phyloP scores from a whole-genome alignment of 2,113 vertebrate genomes.

The Tyto alba region DNA sequence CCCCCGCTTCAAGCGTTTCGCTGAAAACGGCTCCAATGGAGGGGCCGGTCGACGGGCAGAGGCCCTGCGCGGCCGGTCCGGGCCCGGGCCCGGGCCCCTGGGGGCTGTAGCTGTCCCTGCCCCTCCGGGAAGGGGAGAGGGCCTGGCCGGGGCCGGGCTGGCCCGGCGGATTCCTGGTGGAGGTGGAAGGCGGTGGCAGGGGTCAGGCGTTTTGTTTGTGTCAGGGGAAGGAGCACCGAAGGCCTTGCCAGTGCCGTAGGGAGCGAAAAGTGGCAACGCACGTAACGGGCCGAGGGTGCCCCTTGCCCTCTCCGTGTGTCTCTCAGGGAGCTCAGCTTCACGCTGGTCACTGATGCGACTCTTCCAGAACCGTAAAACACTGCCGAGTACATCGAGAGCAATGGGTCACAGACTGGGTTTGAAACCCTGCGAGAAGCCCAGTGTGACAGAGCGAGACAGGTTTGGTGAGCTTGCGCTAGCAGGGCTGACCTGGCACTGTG shows the following conservation, averaged over 20 bases:
- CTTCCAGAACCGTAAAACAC: neutral
- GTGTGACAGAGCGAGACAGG: accelerated
- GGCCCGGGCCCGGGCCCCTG: neutral
- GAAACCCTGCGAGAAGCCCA: neutral
- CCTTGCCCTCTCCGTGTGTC: neutral
- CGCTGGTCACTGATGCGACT: accelerated
- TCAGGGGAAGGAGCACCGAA: neutral
- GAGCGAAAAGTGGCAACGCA: neutral
- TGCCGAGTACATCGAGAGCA: neutral
- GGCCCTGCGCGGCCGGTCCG: neutral
- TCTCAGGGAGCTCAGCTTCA: neutral
- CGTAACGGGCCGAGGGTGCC: neutral
- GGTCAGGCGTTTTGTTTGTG: neutral
- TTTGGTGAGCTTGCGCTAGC: neutral
- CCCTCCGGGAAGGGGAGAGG: neutral
- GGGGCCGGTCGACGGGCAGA: neutral
- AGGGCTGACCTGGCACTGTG: accelerated
- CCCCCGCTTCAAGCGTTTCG: neutral
- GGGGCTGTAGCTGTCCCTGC: neutral
- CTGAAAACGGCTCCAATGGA: neutral
- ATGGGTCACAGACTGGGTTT: accelerated
- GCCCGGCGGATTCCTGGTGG: neutral
- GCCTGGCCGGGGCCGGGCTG: neutral
- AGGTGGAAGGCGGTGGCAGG: neutral
- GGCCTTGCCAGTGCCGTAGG: neutral